Conservation (phyloP, 2,888 invertebrate genomes). For the Rugalucina vietnamica region DNA sequence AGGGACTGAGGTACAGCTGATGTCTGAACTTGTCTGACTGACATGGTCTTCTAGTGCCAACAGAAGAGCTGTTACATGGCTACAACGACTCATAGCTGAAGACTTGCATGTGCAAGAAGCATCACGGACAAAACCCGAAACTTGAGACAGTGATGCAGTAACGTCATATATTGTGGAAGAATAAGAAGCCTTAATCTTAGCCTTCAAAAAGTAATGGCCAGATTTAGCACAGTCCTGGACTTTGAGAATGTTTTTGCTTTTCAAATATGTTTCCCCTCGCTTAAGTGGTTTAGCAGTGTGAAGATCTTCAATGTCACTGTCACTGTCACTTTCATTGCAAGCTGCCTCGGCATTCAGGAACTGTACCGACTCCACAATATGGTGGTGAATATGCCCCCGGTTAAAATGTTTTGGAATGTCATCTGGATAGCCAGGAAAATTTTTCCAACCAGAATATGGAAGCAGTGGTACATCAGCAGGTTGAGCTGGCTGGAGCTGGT, state of each 20-base stretch:
- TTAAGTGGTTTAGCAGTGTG: constrained; percentile 45
- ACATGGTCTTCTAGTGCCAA: not conserved
- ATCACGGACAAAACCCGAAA: constrained; percentile 20
- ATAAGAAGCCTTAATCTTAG: constrained; percentile 42
- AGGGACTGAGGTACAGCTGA: not conserved
- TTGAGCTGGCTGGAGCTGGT: not conserved
- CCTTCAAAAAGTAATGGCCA: constrained; percentile 39
- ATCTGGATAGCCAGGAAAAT: constrained; percentile 20
- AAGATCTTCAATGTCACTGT: constrained; percentile 40
- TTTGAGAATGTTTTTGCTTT: constrained; percentile 32
- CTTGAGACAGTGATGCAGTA: constrained; percentile 18
- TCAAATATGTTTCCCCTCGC: constrained; percentile 24
- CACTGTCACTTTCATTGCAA: constrained; percentile 10
- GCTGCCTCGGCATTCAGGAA: constrained; percentile 8
- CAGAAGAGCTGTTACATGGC: constrained; percentile 15
- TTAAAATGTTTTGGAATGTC: constrained; percentile 28
- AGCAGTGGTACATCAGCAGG: not conserved
- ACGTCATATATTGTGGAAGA: constrained; percentile 16
- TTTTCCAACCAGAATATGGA: constrained; percentile 27
- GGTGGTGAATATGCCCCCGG: constrained; percentile 47
- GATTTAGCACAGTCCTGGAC: constrained; percentile 42
- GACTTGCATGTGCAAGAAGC: constrained; percentile 10
- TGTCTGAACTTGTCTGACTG: no score
- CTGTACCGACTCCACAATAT: constrained; percentile 50
- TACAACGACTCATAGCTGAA: constrained; percentile 21